Evolutionary conservation across 2,888 invertebrate genomes (phyloP), one percentile per base, ranked within the genome.

Genomic region (Caenorhabditis auriculariae): DNA sequence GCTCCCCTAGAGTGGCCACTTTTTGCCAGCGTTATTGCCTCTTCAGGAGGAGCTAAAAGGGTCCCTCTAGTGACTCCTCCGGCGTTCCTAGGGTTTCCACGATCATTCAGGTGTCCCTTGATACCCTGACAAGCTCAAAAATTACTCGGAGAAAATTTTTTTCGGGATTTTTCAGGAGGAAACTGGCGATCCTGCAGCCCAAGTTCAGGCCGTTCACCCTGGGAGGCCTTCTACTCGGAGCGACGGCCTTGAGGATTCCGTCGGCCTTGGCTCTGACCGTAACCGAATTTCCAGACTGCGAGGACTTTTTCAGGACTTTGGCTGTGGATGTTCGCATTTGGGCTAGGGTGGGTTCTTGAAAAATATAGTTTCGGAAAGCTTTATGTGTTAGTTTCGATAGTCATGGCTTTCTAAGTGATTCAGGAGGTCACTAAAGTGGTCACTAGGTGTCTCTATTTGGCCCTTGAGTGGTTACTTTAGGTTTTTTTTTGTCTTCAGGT

Each of bases 281-380:
- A 15, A 59, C 66, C 15, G 60, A 57, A 35, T 75, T 65, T 49
- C 61, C 67, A 7, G 41, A 56, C n/a, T 75, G 75, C 50, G 28
- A 51, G 6, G 75, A 75, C 43, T 68, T 69, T 24, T 71, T 75
- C 47, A 56, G 75, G 27, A 66, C 64, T n/a, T 43, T 75, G 23
- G 74, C 74, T 3, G 74, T 75, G 21, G 67, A 60, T 42, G 53
- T 55, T 12, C 53, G 55, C 23, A 53, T 61, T 21, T 75, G 75
- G 75, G 73, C 73, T 2, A 63, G 62, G 61, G 74, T 74, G 47
- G 63, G 56, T 3, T n/a, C n/a, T n/a, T n/a, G 43, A 15, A 42
- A 6, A 41, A 15, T 35, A 35, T 35, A 35, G 15, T 35, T 35
- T 35, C 15, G 35, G 15, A 35, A 12, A 35, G 35, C 35, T 35